phyloP scores from a whole-genome alignment of 1,140 invertebrate species.

The Leptinotarsa lineolata region DNA sequence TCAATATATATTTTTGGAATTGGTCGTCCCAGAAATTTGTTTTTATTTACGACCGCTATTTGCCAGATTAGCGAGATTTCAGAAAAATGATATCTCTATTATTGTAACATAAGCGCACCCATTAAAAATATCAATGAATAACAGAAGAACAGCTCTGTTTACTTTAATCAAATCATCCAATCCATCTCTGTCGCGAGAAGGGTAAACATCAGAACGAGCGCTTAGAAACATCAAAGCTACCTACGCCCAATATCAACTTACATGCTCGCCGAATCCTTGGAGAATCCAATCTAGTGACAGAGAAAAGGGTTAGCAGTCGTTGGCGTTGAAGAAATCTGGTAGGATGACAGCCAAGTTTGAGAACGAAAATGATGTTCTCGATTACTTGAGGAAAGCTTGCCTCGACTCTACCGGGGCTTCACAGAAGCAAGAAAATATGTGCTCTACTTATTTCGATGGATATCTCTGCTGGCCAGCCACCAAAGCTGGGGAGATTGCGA shows the following conservation, averaged over 20 bases:
- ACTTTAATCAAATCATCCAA: constrained; percentile 12
- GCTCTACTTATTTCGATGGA: constrained; percentile 58
- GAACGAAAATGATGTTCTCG: background rate
- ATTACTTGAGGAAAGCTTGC: background rate
- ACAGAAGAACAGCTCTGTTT: background rate
- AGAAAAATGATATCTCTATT: background rate
- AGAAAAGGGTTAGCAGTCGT: background rate
- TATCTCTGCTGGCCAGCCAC: constrained; percentile 63
- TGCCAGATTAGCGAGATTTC: background rate
- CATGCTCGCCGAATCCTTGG: background rate
- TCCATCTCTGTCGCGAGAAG: constrained; percentile 32
- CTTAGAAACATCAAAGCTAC: constrained; percentile 17
- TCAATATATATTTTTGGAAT: too few relatives aligned
- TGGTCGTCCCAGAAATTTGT: background rate
- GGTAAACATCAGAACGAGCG: constrained; percentile 24
- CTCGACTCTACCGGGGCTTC: background rate
- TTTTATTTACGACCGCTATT: background rate
- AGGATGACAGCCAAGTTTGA: background rate
- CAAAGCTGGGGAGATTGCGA: constrained; percentile 54
- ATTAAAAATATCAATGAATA: background rate
- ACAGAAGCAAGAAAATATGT: constrained; percentile 16
- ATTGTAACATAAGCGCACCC: background rate
- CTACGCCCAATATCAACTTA: constrained; percentile 34
- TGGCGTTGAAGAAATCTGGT: background rate
- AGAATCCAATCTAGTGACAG: constrained; percentile 14